Evolutionary conservation across 2,113 vertebrate species (phyloP).

Genomic region (Thalassoma bifasciatum): DNA sequence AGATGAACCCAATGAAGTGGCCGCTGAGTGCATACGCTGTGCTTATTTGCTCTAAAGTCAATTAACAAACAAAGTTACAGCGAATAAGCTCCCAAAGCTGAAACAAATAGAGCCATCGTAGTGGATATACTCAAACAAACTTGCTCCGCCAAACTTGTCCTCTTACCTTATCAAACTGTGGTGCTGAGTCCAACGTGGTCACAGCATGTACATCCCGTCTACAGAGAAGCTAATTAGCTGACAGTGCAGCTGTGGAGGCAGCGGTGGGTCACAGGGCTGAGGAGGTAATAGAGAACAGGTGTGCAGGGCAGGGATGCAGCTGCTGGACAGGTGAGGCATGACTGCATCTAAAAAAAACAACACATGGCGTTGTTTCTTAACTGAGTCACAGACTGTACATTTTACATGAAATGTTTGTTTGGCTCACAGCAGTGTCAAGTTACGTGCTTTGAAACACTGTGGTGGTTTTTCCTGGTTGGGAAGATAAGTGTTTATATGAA

Average conservation of each 20-base stretch:
- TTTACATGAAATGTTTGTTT: too few relatives aligned
- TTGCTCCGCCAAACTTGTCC: neutral
- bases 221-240: slow-evolving; percentile 4
- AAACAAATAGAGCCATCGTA: neutral
- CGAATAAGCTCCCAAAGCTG: too few relatives aligned
- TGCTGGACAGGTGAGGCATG: slow-evolving; percentile 18
- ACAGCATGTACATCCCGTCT: neutral
- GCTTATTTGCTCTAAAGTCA: too few relatives aligned
- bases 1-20: too few relatives aligned
- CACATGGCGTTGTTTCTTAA: neutral
- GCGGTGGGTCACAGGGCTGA: slow-evolving; percentile 6
- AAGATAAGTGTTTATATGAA: too few relatives aligned
- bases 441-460: too few relatives aligned
- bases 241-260: slow-evolving; percentile 8
- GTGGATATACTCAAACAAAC: neutral
- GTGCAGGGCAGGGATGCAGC: neutral
- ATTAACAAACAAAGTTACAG: too few relatives aligned
- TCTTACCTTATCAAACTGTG: neutral
- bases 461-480: too few relatives aligned
- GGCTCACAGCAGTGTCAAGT: too few relatives aligned
- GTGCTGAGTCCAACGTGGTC: neutral
- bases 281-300: slow-evolving; percentile 10
- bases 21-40: too few relatives aligned
- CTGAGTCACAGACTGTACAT: too few relatives aligned
- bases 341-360: neutral